Base-by-base conservation (phyloP, 2,888 invertebrate genomes). In the Synergus gifuensis region DNA sequence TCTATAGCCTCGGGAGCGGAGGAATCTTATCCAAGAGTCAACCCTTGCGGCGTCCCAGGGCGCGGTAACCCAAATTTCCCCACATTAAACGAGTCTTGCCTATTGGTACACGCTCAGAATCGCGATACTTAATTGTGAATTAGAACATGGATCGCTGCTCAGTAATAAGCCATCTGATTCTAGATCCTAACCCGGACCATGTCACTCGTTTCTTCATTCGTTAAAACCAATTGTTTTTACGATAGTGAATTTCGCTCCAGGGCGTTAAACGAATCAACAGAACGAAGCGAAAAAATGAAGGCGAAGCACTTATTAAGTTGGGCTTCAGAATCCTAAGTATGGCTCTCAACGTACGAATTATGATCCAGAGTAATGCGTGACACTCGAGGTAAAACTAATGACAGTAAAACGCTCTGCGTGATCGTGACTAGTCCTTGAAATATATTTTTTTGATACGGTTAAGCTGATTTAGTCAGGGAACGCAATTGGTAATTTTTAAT, bases 261-360 rank as follows among this genome's bases (percentile, higher is more conserved):
- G 77, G 79, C 82, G 83, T 84, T 82, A 80, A 81, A 81, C 79
- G 80, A 82, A 78, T 80, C 78, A 76, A 73, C 77, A 79, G 81
- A 80, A 77, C 69, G 66, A 79, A 78, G 78, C 78, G 83, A 84
- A 82, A 83, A 83, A 76, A 77, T 67, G 76, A 78, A 80, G 85
- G 83, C 83, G 85, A 86, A 84, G 84, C 87, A 87, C 89, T 91
- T 89, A 89, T 90, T 90, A 90, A 90, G 87, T 89, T 88, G 87
- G 88, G 86, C 87, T 83, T 85, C 83, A 77, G 86, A 90, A 88
- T 88, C 84, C 86, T 83, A 82, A 83, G 82, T 82, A 85, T 81
- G 78, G 81, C 85, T 82, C 77, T 80, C 86, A 86, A 89, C 88
- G 86, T 87, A 88, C 86, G 87, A 88, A 90, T 90, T 91, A 87